Conservation (phyloP, 1,140 invertebrate genomes). For the Drosophila biarmipes region DNA sequence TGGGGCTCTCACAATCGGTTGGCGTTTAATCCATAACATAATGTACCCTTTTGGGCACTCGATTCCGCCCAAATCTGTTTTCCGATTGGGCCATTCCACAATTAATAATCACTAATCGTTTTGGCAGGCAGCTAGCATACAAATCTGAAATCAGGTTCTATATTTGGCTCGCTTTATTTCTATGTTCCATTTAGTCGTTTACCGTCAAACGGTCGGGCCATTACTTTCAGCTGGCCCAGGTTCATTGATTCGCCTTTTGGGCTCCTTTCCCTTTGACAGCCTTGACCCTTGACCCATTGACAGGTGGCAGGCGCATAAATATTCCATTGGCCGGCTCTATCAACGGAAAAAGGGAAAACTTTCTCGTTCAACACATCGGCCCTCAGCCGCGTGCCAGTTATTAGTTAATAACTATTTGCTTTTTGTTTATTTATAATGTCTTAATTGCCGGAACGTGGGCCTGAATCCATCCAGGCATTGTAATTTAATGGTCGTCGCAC, state of each 20-base stretch:
- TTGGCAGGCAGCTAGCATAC: neutral
- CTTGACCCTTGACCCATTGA: conserved; percentile 56
- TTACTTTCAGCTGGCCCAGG: conserved; percentile 53
- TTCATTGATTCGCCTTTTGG: conserved; percentile 51
- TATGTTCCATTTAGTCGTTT: neutral
- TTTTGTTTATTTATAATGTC: conserved; percentile 81
- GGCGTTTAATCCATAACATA: conserved; percentile 9
- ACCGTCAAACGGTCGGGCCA: conserved; percentile 21
- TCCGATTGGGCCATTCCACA: neutral
- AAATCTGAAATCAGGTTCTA: conserved; percentile 12
- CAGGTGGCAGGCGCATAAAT: conserved; percentile 66
- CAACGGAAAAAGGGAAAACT: conserved; percentile 45
- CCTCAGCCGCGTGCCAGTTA: conserved; percentile 56
- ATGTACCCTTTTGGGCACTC: neutral
- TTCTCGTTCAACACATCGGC: conserved; percentile 15
- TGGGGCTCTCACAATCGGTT: conserved; percentile 2
- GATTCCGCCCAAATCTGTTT: conserved; percentile 1
- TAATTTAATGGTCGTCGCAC: conserved; percentile 79
- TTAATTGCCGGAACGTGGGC: conserved; percentile 73
- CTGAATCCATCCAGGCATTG: conserved; percentile 68
- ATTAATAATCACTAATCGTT: conserved; percentile 12
- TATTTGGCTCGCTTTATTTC: conserved; percentile 20
- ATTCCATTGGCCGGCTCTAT: conserved; percentile 53
- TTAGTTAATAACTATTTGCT: conserved; percentile 82
- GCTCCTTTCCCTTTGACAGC: conserved; percentile 13